Conservation (phyloP, 2,797 vertebrate genomes). For the Centropyge bicolor region DNA sequence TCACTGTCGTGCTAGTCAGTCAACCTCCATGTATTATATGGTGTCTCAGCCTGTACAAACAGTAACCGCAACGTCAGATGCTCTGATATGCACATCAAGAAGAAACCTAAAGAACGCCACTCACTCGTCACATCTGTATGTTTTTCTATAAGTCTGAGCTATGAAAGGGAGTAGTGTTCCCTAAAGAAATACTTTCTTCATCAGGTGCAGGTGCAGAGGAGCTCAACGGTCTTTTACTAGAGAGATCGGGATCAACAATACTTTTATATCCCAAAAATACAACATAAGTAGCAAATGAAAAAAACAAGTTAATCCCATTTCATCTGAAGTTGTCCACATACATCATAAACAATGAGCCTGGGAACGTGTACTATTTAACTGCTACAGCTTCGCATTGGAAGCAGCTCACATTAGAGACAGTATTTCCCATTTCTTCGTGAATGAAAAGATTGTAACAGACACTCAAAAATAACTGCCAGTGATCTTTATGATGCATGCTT, state of each 20-base stretch:
- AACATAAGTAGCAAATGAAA: constrained; percentile 18
- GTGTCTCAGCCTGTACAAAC: constrained; percentile 12
- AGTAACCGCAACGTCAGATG: constrained; percentile 11
- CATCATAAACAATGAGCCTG: constrained; percentile 22
- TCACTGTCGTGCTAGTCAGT: not conserved
- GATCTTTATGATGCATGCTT: constrained; percentile 60
- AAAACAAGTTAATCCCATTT: constrained; percentile 29
- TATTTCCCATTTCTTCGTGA: constrained; percentile 49
- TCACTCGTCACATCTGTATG: constrained; percentile 54
- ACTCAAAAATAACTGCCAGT: constrained; percentile 54
- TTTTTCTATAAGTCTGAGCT: constrained; percentile 17
- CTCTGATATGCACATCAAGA: constrained; percentile 29
- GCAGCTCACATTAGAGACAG: constrained; percentile 29
- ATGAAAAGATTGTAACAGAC: constrained; percentile 51
- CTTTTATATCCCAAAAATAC: constrained; percentile 1
- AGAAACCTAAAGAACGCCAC: constrained; percentile 15
- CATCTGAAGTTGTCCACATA: constrained; percentile 13
- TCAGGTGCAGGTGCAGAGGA: constrained; percentile 46
- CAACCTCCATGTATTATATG: constrained; percentile 7
- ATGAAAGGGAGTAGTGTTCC: constrained; percentile 59
- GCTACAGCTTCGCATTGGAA: not conserved
- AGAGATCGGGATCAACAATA: not conserved
- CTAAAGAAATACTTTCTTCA: constrained; percentile 25
- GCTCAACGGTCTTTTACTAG: not conserved
- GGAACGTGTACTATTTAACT: constrained; percentile 34